These are phyloP conservation scores for Volucella zonaria DNA, from an alignment of 2,888 invertebrate genomes.

Conservation along the genomic window DNA sequence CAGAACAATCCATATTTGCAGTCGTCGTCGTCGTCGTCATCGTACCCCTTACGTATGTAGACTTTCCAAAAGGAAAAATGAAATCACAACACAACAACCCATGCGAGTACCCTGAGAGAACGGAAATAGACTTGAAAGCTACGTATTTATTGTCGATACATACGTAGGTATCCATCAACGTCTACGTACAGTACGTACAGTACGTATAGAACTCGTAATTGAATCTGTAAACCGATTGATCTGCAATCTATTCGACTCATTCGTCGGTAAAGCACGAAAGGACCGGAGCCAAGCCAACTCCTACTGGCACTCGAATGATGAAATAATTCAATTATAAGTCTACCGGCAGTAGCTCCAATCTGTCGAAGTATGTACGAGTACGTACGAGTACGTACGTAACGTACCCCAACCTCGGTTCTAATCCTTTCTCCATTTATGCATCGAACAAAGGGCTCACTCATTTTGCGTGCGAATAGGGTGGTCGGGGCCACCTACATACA, in stretches of 20 bases:
- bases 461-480: constrained; percentile 29
- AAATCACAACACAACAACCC: constrained; percentile 38
- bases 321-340: constrained; percentile 74
- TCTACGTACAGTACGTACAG: too few relatives aligned
- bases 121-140: constrained; percentile 71
- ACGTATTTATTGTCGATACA: neutral
- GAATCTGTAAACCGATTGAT: constrained; percentile 73
- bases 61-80: constrained; percentile 32
- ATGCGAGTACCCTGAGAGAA: constrained; percentile 53
- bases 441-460: constrained; percentile 66
- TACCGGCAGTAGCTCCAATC: constrained; percentile 65
- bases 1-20: constrained; percentile 31
- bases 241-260: constrained; percentile 64
- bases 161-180: too few relatives aligned
- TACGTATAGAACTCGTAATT: constrained; percentile 45
- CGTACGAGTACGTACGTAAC: constrained; percentile 8
- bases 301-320: constrained; percentile 65
- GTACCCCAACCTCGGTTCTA: constrained; percentile 29
- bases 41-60: too few relatives aligned
- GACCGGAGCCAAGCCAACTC: constrained; percentile 4
- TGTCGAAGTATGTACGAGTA: constrained; percentile 22
- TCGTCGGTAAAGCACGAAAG: constrained; percentile 1
- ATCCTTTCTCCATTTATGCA: constrained; percentile 70
- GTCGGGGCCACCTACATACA: constrained; percentile 13
- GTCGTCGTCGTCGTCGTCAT: too few relatives aligned